Percentiles rank a stretch among this genome's conserved stretches.
Conservation (phyloP, 1,140 invertebrate genomes). For the Hypothenemus hampei region DNA sequence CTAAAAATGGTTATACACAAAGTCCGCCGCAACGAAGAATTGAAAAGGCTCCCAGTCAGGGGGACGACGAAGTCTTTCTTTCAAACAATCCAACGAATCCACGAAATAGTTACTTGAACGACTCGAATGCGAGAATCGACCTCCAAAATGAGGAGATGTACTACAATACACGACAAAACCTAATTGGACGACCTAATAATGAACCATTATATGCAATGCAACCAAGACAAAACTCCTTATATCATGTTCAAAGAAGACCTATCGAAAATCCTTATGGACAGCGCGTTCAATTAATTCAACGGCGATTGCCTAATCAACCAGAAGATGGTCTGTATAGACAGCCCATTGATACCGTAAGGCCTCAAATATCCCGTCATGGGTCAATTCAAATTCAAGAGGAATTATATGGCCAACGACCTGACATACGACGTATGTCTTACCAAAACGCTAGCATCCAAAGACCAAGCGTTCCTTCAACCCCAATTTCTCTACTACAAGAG, state of each 20-base stretch:
- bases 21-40: conserved; percentile 51
- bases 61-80: conserved; percentile 35
- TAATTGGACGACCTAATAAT: no score
- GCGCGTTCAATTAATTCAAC: no score
- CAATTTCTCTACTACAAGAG: conserved; percentile 1
- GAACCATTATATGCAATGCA: conserved; percentile 31
- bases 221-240: conserved; percentile 8
- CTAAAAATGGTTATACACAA: conserved; percentile 51
- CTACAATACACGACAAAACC: conserved; percentile 17
- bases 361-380: conserved; percentile 21
- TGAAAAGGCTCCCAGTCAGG: conserved; percentile 22
- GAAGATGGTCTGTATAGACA: conserved; percentile 24
- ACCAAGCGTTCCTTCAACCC: no score
- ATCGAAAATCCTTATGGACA: conserved; percentile 20
- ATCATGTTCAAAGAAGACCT: conserved; percentile 5
- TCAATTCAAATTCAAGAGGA: conserved; percentile 28
- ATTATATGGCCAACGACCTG: conserved; percentile 18
- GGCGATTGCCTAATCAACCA: background rate
- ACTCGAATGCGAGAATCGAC: no score
- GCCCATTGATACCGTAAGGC: conserved; percentile 8
- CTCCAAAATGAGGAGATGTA: conserved; percentile 18
- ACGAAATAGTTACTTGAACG: no score
- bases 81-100: conserved; percentile 3
- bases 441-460: conserved; percentile 6
- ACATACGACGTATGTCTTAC: conserved; percentile 19